Evolutionary conservation across 1,140 invertebrate genomes (phyloP), one percentile per base, ranked within the genome.

Genomic region (Bombus soroeensis): DNA sequence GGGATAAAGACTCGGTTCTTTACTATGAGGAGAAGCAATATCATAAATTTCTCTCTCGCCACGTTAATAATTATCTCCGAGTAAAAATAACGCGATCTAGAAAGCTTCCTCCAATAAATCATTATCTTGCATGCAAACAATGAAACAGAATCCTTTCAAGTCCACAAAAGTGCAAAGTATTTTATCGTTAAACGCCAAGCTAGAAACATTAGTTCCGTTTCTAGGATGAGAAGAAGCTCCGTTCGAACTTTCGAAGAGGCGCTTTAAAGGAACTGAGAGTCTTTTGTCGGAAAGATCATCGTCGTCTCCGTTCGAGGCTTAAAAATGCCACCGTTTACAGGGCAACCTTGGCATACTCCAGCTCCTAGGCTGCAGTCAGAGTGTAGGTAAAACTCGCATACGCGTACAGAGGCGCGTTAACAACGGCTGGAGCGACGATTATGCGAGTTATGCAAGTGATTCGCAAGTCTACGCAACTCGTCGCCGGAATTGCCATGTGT

Each of bases 281-380:
- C 64, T 39, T 83, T 83, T 83, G 82, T 78, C 43, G 32, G 32
- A 18, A 15, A 59, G 57, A 43, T 15, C 18, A 18, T 47, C 28
- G 34, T 70, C 43, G 41, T 76, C 13, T n/a, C 32, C 64, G 10
- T 59, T 79, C n/a, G 57, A 74, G 57, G 68, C 25, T 59, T 81
- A 77, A 89, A 88, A 88, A 82, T 84, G 37, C 10, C 64, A 75
- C 78, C 79, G 64, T 43, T 62, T 79, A 81, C 59, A 32, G 57
- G 72, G 37, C 81, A 87, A 91, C 90, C 90, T 91, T 91, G 90
- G 87, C 90, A 90, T 43, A 91, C 87, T 88, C 77, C 68, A 62
- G 71, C 79, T 82, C 86, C 81, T 88, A 84, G 74, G 53, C 83
- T 86, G 79, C 71, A 89, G 10, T 39, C 66, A 39, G 37, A 77